Percentiles rank a stretch among this genome's conserved stretches.
These are phyloP conservation scores for Apostichopus japonicus DNA, from an alignment of 35 echinoderm and acorn worm genomes.

Conservation along the genomic window DNA sequence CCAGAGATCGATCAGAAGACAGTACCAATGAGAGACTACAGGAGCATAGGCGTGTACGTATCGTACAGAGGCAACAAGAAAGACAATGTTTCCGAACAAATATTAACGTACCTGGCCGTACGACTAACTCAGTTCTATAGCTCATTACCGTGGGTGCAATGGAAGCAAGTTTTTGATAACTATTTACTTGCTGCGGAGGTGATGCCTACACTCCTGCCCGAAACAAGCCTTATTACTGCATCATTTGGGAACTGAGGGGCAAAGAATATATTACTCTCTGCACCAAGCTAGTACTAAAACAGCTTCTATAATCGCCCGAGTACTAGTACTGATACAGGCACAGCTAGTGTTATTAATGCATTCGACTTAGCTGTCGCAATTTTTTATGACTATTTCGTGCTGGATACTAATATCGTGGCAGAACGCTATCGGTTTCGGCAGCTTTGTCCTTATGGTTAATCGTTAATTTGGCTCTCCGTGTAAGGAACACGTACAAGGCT, in stretches of 20 bases:
- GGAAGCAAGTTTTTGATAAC: conserved; percentile 49
- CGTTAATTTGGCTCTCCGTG: no score
- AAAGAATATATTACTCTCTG: conserved; percentile 61
- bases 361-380: neutral
- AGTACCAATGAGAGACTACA: neutral
- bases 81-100: neutral
- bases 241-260: no score
- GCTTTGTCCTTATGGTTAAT: neutral
- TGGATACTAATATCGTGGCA: neutral
- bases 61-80: neutral
- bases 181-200: conserved; percentile 55
- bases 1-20: neutral
- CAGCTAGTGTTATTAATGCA: neutral
- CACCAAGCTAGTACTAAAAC: neutral
- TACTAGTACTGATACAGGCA: neutral
- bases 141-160: conserved; percentile 63
- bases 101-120: neutral
- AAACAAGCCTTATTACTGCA: conserved; percentile 63
- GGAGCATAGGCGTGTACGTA: neutral
- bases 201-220: conserved; percentile 25
- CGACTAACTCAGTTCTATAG: no score
- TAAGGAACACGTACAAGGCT: no score
- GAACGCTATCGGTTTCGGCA: conserved; percentile 9
- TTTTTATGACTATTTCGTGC: neutral
- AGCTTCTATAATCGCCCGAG: neutral